phyloP scores from a whole-genome alignment of 2,888 invertebrate genomes.

The Ornithoptera priamus region DNA sequence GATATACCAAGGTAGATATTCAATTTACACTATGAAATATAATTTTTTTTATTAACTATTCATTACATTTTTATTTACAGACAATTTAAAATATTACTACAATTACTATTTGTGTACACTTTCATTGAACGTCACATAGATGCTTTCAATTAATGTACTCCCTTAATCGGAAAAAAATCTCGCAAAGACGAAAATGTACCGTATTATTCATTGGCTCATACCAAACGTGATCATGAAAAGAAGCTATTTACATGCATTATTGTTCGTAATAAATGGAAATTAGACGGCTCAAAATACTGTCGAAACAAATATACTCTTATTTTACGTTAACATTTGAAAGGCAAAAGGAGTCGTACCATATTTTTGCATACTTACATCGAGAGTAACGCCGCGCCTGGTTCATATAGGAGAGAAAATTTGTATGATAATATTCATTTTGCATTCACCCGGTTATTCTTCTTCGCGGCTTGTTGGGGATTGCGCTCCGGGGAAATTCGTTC shows the following conservation, averaged over 20 bases:
- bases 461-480: slow-evolving; percentile 69
- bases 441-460: slow-evolving; percentile 60
- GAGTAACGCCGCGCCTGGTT: slow-evolving; percentile 60
- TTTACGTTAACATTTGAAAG: slow-evolving; percentile 53
- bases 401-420: slow-evolving; percentile 75
- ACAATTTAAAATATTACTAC: no score
- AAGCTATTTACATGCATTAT: slow-evolving; percentile 21
- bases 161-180: neutral
- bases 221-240: slow-evolving; percentile 18
- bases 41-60: no score
- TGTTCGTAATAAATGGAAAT: slow-evolving; percentile 24
- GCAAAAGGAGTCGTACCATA: slow-evolving; percentile 63
- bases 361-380: slow-evolving; percentile 74
- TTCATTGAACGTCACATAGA: no score
- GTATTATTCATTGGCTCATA: slow-evolving; percentile 22
- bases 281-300: slow-evolving; percentile 11
- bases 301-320: slow-evolving; percentile 37
- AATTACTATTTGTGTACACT: no score
- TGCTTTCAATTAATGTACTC: neutral
- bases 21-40: no score
- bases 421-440: slow-evolving; percentile 80
- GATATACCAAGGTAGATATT: neutral
- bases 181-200: slow-evolving; percentile 1
- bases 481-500: slow-evolving; percentile 74
- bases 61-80: no score